Conservation (phyloP, 2,797 vertebrate genomes). For the Malurus leucopterus region DNA sequence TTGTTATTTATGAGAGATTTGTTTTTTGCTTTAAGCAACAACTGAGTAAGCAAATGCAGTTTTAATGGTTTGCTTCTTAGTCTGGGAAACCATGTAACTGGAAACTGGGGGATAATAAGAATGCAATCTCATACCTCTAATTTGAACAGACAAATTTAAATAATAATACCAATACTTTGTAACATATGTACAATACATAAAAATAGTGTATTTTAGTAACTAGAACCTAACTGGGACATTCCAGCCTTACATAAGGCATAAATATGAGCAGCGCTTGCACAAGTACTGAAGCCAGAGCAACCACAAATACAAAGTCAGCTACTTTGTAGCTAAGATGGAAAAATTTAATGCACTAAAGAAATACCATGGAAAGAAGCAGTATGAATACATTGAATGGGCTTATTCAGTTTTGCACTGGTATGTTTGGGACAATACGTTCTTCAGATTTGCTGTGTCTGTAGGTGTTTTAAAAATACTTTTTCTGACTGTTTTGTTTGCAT, state of each 20-base stretch:
- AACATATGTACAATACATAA: neutral
- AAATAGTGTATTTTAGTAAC: neutral
- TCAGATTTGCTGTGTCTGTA: neutral
- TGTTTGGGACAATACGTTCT: neutral
- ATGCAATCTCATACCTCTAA: neutral
- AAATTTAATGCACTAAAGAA: neutral
- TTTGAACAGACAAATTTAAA: neutral
- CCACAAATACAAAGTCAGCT: neutral
- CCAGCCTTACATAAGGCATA: neutral
- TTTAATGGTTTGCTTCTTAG: neutral
- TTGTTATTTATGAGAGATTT: neutral
- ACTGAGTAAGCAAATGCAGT: neutral
- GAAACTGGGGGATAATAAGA: neutral
- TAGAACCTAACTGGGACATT: neutral
- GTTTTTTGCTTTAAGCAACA: neutral
- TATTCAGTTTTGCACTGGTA: neutral
- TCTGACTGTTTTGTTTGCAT: conserved; percentile 67
- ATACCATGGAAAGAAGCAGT: neutral
- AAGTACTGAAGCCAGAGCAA: neutral
- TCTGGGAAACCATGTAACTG: neutral
- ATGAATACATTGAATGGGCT: neutral
- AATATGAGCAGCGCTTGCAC: neutral
- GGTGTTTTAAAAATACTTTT: conserved; percentile 21
- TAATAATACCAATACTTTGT: neutral
- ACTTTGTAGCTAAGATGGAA: neutral